These are phyloP conservation scores for Dynastes maya DNA, from an alignment of 2,888 invertebrate genomes.

Conservation along the genomic window DNA sequence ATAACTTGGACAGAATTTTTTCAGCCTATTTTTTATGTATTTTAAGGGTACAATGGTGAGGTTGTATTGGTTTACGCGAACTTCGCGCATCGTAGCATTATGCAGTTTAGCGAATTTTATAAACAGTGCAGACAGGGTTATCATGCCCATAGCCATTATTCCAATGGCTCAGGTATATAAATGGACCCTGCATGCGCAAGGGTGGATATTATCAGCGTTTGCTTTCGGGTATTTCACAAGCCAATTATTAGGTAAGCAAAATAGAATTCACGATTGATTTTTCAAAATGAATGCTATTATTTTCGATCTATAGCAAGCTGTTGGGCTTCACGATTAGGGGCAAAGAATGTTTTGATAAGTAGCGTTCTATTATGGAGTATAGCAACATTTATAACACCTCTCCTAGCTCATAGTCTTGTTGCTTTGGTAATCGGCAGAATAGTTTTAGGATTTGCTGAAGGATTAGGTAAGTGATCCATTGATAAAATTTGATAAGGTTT, in stretches of 20 bases:
- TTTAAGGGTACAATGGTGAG: conserved; percentile 59
- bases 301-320: conserved; percentile 74
- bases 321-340: conserved; percentile 79
- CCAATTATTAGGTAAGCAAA: conserved; percentile 73
- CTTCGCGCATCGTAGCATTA: conserved; percentile 76
- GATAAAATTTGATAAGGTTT: conserved; percentile 3
- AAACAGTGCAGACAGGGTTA: conserved; percentile 83
- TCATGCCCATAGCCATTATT: conserved; percentile 85
- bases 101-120: conserved; percentile 84
- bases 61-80: conserved; percentile 72
- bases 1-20: background rate
- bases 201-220: conserved; percentile 84
- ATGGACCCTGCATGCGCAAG: conserved; percentile 81
- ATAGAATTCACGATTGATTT: background rate
- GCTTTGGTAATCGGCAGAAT: conserved; percentile 78
- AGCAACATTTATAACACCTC: conserved; percentile 80
- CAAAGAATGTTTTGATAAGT: conserved; percentile 78
- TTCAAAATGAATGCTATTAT: background rate
- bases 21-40: conserved; percentile 35
- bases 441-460: conserved; percentile 82
- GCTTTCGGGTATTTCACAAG: conserved; percentile 85
- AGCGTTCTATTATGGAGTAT: conserved; percentile 83
- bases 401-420: conserved; percentile 78
- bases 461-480: conserved; percentile 73
- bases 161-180: conserved; percentile 82